Evolutionary conservation across 2,888 invertebrate species (phyloP).

Genomic region (Merodon equestris): DNA sequence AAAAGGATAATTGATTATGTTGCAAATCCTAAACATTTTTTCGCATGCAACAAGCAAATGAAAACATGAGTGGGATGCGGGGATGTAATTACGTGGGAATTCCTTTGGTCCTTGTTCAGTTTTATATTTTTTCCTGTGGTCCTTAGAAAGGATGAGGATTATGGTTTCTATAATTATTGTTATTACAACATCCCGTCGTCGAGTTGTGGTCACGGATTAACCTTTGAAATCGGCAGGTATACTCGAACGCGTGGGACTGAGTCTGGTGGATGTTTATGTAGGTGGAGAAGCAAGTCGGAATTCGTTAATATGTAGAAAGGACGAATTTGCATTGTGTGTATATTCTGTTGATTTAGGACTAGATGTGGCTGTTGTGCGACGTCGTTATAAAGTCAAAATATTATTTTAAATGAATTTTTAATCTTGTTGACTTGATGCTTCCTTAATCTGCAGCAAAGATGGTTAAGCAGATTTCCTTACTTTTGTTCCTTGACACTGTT

Average conservation of each 20-base stretch:
- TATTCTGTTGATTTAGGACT: conserved; percentile 42
- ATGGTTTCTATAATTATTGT: conserved; percentile 47
- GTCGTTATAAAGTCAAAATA: conserved; percentile 50
- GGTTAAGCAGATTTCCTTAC: too few species aligned
- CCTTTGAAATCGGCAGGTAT: conserved; percentile 6
- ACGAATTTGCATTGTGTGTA: background rate
- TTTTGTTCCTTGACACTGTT: too few species aligned
- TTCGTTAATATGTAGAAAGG: conserved; percentile 13
- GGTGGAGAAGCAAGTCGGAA: conserved; percentile 20
- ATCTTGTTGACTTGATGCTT: conserved; percentile 38
- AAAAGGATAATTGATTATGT: conserved; percentile 54
- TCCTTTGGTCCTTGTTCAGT: background rate
- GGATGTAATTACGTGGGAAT: conserved; percentile 53
- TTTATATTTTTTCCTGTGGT: conserved; percentile 2
- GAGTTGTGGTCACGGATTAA: conserved; percentile 42
- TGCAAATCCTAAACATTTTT: conserved; percentile 27
- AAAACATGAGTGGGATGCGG: conserved; percentile 47
- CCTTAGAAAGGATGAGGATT: conserved; percentile 30
- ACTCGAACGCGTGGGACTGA: conserved; percentile 14
- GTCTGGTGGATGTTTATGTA: conserved; percentile 37
- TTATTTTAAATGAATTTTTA: conserved; percentile 26
- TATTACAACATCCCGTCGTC: conserved; percentile 32
- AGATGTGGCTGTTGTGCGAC: background rate
- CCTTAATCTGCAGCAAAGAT: too few species aligned
- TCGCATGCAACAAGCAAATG: conserved; percentile 34